phyloP scores from a whole-genome alignment of 2,113 vertebrate genomes.

The Sciurus niger region DNA sequence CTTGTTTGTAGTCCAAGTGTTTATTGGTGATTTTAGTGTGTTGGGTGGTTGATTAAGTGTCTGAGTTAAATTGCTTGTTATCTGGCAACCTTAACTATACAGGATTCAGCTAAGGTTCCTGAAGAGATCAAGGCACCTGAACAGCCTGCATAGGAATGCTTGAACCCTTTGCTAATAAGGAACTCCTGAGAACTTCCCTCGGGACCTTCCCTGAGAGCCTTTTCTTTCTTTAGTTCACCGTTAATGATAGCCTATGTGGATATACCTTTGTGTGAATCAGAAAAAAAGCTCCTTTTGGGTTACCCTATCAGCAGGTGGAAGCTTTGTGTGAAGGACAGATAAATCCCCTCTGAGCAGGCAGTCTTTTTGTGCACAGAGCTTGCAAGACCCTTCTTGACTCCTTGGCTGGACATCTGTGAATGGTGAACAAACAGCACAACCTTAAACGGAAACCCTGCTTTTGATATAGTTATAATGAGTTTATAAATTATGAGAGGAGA shows the following conservation, averaged over 20 bases:
- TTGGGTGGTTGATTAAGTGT: not conserved
- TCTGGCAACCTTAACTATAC: not conserved
- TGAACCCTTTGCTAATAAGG: not conserved
- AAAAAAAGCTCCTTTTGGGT: not conserved
- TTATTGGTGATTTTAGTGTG: not conserved
- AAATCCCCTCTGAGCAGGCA: not conserved
- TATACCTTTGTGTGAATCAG: constrained; percentile 3
- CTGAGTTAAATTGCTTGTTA: constrained; percentile 34
- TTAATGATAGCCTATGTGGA: not conserved
- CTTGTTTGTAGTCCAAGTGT: constrained; percentile 38
- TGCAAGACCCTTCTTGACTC: not conserved
- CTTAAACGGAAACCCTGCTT: not conserved
- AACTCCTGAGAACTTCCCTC: not conserved
- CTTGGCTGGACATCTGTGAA: not conserved
- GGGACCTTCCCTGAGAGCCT: not conserved
- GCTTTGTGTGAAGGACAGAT: not conserved
- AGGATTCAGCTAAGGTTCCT: constrained; percentile 37
- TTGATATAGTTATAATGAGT: constrained; percentile 23
- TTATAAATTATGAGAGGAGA: not conserved
- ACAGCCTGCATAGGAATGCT: not conserved
- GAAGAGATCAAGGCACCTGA: not conserved
- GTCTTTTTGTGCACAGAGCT: not conserved
- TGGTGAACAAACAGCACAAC: constrained; percentile 10
- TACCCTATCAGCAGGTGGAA: not conserved
- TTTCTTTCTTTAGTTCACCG: not conserved